Evolutionary conservation across 2,888 invertebrate species (phyloP).

Genomic region (Perdita meconis): DNA sequence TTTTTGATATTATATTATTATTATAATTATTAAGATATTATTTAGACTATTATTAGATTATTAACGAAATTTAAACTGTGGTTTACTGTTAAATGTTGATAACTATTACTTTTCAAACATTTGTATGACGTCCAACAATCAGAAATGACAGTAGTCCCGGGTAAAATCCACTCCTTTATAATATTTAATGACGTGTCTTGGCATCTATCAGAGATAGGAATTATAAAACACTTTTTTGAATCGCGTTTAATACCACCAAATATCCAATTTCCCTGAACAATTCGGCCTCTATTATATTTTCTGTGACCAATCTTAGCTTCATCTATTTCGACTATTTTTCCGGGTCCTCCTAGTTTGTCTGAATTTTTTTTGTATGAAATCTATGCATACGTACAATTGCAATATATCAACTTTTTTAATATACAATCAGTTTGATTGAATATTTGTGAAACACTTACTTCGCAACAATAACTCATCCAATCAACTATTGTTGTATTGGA

Average conservation of each 20-base stretch:
- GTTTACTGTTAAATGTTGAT: neutral
- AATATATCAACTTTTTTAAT: too few species aligned
- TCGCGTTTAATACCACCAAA: neutral
- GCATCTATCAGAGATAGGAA: neutral
- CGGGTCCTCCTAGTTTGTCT: conserved; percentile 1
- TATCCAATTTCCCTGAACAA: neutral
- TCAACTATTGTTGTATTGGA: neutral
- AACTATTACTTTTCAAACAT: neutral
- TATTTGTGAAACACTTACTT: conserved; percentile 1
- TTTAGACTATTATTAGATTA: too few species aligned
- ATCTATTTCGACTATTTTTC: too few species aligned
- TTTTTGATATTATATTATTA: neutral
- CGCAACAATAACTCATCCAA: conserved; percentile 13
- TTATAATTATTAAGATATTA: too few species aligned
- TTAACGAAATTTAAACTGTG: too few species aligned
- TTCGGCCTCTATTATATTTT: neutral
- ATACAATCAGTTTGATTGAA: neutral
- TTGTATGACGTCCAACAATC: neutral
- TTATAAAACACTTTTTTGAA: neutral
- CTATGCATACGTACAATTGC: too few species aligned
- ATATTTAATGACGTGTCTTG: neutral
- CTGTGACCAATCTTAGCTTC: too few species aligned
- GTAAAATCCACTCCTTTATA: neutral
- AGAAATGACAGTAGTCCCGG: neutral
- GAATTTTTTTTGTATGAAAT: neutral